Conservation (phyloP, 2,888 invertebrate species). For the Lacanobia oleracea region DNA sequence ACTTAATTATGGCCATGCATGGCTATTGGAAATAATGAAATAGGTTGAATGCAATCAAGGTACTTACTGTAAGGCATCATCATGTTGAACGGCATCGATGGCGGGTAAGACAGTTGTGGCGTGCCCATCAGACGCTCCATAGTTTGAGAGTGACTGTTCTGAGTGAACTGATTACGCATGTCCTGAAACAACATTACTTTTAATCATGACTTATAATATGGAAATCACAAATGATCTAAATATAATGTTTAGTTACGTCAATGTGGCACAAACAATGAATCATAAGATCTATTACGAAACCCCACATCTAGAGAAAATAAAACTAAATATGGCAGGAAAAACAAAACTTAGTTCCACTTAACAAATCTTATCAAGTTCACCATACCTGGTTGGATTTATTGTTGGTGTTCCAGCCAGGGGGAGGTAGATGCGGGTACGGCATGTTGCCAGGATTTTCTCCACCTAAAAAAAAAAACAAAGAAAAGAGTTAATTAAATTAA, state of each 20-base stretch:
- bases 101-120: conserved; percentile 84
- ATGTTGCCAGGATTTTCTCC: conserved; percentile 78
- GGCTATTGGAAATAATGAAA: background rate
- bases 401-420: conserved; percentile 82
- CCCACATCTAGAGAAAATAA: background rate
- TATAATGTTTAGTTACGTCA: no score
- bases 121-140: conserved; percentile 86
- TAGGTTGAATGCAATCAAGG: background rate
- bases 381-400: conserved; percentile 86
- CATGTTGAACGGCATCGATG: conserved; percentile 87
- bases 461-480: conserved; percentile 62
- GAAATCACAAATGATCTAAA: background rate
- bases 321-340: background rate
- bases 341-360: background rate
- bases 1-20: no score
- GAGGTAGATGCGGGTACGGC: conserved; percentile 81
- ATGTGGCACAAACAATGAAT: no score
- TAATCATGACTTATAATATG: background rate
- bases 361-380: background rate
- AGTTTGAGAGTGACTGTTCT: conserved; percentile 88
- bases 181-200: conserved; percentile 75
- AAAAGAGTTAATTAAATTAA: background rate
- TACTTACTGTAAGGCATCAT: conserved; percentile 87
- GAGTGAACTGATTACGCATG: conserved; percentile 87
- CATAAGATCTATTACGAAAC: no score